Base-by-base conservation (phyloP, 1,140 invertebrate genomes). In the Epicauta chinensis region DNA sequence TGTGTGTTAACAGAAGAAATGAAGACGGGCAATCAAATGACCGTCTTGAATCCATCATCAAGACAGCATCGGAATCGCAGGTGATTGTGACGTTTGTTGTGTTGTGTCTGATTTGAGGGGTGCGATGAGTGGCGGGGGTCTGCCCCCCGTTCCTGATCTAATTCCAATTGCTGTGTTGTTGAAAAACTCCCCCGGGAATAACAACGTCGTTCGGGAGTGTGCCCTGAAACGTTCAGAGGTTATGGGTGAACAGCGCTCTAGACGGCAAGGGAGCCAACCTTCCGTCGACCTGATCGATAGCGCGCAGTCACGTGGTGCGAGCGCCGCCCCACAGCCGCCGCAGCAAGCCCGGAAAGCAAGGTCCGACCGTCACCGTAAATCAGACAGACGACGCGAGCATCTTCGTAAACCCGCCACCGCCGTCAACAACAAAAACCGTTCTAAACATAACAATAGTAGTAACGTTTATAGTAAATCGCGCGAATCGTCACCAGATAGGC, bases 71-170 rank as follows among this genome's bases (percentile, higher is more conserved):
- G 23, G 2, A 23, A 23, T 34, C 7, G 14, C 9, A 16, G 32
- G 45, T 47, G 45, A 47, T 47, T 17, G 10, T n/a, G 11, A 34
- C 10, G 11, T n/a, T 36, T 29, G 16, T n/a, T 45, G 43, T 29
- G 15, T 37, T 23, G 36, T 53, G 53, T 10, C 32, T 16, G 38
- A 43, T 12, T 44, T 14, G 50, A 11, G 56, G 55, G 60, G 46
- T 64, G 56, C 57, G 54, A 66, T 68, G 62, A 66, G 61, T 61
- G 58, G 60, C 60, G 64, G 65, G 59, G 52, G 56, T 48, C 55
- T 66, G 62, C 68, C 68, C 45, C 69, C 69, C 58, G 61, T 70
- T 49, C 68, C 69, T 61, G 69, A 62, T 53, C 56, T 70, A 36
- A 70, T 71, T 44, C 69, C 68, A 39, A 68, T 71, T 37, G 58